A percentile compares a stretch with the other conserved stretches of the same genome.
Evolutionary conservation across 2,113 vertebrate genomes (phyloP).

Genomic region (Leptocoma aspasia): DNA sequence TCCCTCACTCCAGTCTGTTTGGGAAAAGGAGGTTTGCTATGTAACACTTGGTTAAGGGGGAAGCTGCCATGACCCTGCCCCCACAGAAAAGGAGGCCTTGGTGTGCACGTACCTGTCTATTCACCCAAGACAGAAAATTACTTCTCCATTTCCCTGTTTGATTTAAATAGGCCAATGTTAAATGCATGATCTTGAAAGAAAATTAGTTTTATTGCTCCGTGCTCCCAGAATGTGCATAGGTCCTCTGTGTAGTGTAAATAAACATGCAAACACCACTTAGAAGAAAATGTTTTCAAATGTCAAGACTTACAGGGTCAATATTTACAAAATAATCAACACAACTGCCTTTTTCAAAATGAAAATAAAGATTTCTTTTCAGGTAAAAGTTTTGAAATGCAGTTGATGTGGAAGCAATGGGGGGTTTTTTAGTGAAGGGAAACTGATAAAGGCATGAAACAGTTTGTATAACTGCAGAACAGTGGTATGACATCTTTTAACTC

Average conservation of each 20-base stretch:
- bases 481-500: background rate
- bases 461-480: background rate
- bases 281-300: background rate
- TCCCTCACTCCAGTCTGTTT: background rate
- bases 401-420: background rate
- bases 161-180: background rate
- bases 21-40: background rate
- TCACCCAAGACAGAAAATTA: background rate
- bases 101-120: accelerated
- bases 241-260: background rate
- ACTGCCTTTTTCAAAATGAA: background rate
- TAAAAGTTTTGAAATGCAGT: background rate
- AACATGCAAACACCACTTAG: background rate
- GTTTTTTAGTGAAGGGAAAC: background rate
- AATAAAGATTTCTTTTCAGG: background rate
- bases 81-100: accelerated
- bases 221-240: background rate
- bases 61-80: background rate
- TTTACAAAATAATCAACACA: background rate
- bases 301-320: background rate
- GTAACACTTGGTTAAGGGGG: accelerated
- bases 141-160: background rate
- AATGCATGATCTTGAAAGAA: background rate
- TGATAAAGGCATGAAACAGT: background rate
- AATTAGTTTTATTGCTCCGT: background rate